phyloP scores from a whole-genome alignment of 2,113 vertebrate species.

The Phalacrocorax aristotelis region DNA sequence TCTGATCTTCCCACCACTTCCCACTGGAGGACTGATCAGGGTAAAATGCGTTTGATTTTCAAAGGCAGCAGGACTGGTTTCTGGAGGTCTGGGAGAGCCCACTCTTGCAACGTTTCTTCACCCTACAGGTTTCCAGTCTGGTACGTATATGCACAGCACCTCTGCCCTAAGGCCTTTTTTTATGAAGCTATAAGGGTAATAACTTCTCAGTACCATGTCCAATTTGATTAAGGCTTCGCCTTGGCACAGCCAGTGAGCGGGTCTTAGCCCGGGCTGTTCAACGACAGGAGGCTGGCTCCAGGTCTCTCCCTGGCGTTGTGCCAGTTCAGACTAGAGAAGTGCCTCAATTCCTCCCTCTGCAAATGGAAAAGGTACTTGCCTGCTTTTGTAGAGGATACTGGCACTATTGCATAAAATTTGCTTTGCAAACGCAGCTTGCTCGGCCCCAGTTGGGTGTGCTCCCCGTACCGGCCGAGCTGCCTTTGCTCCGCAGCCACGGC shows the following conservation, averaged over 20 bases:
- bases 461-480: not conserved
- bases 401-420: not conserved
- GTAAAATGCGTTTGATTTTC: not conserved
- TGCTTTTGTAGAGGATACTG: not conserved
- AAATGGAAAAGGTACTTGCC: not conserved
- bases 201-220: not conserved
- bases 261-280: not conserved
- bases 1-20: not conserved
- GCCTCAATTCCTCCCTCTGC: not conserved
- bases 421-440: not conserved
- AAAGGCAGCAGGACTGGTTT: not conserved
- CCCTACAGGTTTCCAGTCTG: not conserved
- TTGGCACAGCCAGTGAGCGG: accelerated
- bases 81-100: not conserved
- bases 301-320: not conserved
- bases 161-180: not conserved
- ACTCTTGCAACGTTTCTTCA: not conserved
- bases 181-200: not conserved
- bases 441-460: not conserved
- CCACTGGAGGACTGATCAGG: not conserved
- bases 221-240: accelerated
- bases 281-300: not conserved
- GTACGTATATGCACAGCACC: not conserved
- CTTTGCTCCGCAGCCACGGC: not conserved
- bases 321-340: not conserved